Conservation (phyloP, 2,888 invertebrate genomes). For the Drosophila testacea region DNA sequence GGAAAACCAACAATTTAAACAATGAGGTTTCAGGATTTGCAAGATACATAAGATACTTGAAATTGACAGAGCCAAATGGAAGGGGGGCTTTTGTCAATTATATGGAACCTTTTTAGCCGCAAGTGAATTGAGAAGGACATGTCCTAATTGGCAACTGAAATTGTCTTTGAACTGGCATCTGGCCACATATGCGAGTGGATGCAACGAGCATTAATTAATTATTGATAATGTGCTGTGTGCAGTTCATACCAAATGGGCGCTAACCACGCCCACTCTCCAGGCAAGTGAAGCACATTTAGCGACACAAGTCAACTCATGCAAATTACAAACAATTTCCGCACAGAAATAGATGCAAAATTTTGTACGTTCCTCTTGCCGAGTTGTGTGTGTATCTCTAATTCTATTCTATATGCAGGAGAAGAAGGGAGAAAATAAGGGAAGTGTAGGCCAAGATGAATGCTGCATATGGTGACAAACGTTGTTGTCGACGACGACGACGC, state of each 20-base stretch:
- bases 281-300: conserved; percentile 36
- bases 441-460: conserved; percentile 7
- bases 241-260: conserved; percentile 15
- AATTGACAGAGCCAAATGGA: not conserved
- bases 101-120: conserved; percentile 3
- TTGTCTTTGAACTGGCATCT: conserved; percentile 18
- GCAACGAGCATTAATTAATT: conserved; percentile 46
- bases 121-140: conserved; percentile 13
- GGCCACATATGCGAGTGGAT: conserved; percentile 15
- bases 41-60: not conserved
- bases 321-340: conserved; percentile 74
- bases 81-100: conserved; percentile 6
- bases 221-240: conserved; percentile 44
- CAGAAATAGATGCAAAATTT: conserved; percentile 69
- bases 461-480: conserved; percentile 52
- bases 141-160: conserved; percentile 27
- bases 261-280: conserved; percentile 1
- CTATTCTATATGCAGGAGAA: conserved; percentile 1
- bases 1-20: not conserved
- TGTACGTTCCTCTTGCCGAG: conserved; percentile 11
- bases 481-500: conserved; percentile 33
- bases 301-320: conserved; percentile 59
- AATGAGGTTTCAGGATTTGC: not conserved
- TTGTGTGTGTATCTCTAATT: conserved; percentile 57
- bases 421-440: too few species aligned